Base-by-base conservation (phyloP, 2,797 vertebrate genomes). In the Hemibagrus guttatus region DNA sequence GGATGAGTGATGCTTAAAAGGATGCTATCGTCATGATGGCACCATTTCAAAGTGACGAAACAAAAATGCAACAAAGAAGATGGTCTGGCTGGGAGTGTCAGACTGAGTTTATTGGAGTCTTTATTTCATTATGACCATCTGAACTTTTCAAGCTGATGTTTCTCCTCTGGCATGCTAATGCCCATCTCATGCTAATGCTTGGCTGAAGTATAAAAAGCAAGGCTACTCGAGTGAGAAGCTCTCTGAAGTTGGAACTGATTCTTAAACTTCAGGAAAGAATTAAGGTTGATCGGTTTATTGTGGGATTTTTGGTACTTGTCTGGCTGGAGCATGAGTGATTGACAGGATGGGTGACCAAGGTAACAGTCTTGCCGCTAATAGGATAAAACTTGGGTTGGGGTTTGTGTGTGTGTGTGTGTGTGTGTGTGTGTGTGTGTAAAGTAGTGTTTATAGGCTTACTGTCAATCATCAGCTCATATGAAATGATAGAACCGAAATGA, bases 101-200 rank as follows among this genome's bases (percentile, higher is more conserved):
- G 89, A 66, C 80, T 8, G 7, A 19, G 91, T 91, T 93, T 93
- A 93, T 94, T 93, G 92, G 93, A 93, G 91, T 91, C 93, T 91
- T 90, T 90, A 92, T 94, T 92, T 93, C 92, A 93, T 94, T 94
- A 93, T 92, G 88, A 91, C 87, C 87, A 26, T 49, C 84, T 58
- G 80, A 86, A 80, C 89, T 89, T 91, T 89, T 84, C 35, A 59
- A 63, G 79, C 52, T 14, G 28, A 35, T 81, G 54, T 56, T 39
- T 87, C 72, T 49, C 26, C 49, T 80, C 72, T 63, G 35, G 88
- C 87, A 87, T 90, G 87, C 85, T 89, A 79, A 90, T 89, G 84
- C 59, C 26, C 23, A 17, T 21, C 54, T 71, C 68, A 42, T 61
- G 35, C 31, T 58, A 59, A 79, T 23, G 54, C 28, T 26, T 2